Conservation (phyloP, 1,140 invertebrate genomes). For the Eciton burchellii region DNA sequence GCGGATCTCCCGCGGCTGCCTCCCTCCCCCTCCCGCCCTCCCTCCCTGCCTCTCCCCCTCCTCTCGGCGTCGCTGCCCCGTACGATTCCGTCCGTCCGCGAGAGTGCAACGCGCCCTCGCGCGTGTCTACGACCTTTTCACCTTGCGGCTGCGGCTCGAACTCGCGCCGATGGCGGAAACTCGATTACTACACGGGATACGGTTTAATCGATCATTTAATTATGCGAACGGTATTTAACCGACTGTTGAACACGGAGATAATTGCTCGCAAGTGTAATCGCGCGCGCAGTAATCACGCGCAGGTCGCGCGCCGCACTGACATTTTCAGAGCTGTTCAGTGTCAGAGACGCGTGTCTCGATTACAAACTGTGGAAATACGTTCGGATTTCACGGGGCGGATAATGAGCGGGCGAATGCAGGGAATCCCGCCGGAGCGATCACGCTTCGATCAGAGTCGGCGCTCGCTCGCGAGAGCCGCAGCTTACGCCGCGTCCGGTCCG, state of each 20-base stretch:
- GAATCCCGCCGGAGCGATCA: slow-evolving; percentile 34
- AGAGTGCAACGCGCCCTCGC: slow-evolving; percentile 64
- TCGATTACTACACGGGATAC: background rate
- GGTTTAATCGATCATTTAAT: slow-evolving; percentile 30
- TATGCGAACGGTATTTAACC: background rate
- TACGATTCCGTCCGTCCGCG: background rate
- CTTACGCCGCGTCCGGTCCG: slow-evolving; percentile 55
- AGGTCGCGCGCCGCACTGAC: background rate
- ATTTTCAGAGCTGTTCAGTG: slow-evolving; percentile 28
- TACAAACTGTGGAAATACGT: background rate
- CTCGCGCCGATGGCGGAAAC: slow-evolving; percentile 1
- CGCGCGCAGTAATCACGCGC: background rate
- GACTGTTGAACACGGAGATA: background rate
- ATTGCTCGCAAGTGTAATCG: background rate
- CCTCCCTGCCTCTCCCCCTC: too few species aligned
- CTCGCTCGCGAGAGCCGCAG: too few species aligned
- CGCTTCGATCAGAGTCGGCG: slow-evolving; percentile 9
- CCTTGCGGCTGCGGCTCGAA: background rate
- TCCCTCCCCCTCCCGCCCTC: background rate
- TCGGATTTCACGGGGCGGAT: background rate
- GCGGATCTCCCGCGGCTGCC: slow-evolving; percentile 25
- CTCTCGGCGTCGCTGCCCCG: background rate
- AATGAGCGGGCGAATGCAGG: slow-evolving; percentile 21
- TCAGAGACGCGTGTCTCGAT: background rate
- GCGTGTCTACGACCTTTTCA: slow-evolving; percentile 39